A percentile compares a stretch with the other conserved stretches of the same genome.
These are phyloP conservation scores for Amazona guildingii DNA, from an alignment of 2,113 vertebrate species.

Conservation along the genomic window DNA sequence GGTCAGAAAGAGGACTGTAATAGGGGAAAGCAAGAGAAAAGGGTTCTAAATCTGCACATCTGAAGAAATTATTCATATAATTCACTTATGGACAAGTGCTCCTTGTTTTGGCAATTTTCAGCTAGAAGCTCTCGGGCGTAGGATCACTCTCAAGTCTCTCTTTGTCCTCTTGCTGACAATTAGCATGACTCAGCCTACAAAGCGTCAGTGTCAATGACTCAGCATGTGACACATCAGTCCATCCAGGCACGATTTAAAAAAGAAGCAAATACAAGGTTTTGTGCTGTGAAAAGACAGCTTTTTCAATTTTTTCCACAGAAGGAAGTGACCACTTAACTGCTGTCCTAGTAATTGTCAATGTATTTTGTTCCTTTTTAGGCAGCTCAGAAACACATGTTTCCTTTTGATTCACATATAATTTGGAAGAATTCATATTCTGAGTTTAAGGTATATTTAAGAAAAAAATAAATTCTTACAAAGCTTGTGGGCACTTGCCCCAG, in stretches of 20 bases:
- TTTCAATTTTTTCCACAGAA: not conserved
- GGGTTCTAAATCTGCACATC: not conserved
- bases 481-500: not conserved
- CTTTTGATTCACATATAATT: not conserved
- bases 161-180: not conserved
- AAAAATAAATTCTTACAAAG: not conserved
- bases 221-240: not conserved
- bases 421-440: not conserved
- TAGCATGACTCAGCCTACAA: not conserved
- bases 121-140: not conserved
- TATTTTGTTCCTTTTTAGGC: not conserved
- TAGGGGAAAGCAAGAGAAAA: not conserved
- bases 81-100: not conserved
- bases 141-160: not conserved
- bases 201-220: not conserved
- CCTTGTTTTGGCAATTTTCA: not conserved
- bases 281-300: not conserved
- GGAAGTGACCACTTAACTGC: not conserved
- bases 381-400: not conserved
- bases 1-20: not conserved
- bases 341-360: not conserved
- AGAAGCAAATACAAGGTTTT: not conserved
- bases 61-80: accelerated
- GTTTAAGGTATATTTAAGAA: not conserved
- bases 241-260: not conserved